phyloP scores from a whole-genome alignment of 2,113 vertebrate species.

The Rhombomys opimus region DNA sequence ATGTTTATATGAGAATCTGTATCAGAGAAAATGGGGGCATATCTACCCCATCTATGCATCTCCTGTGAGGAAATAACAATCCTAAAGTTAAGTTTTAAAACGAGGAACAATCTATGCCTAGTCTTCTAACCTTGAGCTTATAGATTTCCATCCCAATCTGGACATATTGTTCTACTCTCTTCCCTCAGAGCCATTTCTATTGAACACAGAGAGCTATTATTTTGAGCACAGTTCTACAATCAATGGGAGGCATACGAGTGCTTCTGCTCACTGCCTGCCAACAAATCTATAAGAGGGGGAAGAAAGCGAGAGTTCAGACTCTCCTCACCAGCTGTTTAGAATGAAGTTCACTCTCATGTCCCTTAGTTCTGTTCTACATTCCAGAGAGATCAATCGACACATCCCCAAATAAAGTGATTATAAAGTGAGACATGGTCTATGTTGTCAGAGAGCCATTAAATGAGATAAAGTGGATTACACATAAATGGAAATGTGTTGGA shows the following conservation, averaged over 20 bases:
- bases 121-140: conserved; percentile 23
- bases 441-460: background rate
- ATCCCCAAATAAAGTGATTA: conserved; percentile 30
- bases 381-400: conserved; percentile 28
- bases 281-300: conserved; percentile 29
- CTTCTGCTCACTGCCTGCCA: background rate
- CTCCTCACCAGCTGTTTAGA: background rate
- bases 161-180: background rate
- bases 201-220: conserved; percentile 54
- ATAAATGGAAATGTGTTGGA: background rate
- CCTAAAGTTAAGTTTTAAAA: conserved; percentile 36
- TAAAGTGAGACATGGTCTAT: conserved; percentile 1
- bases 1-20: background rate
- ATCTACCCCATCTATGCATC: background rate
- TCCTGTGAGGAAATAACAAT: conserved; percentile 25
- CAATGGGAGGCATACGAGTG: conserved; percentile 16
- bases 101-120: background rate
- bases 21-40: background rate
- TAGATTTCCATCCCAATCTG: conserved; percentile 55
- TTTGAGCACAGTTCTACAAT: conserved; percentile 17
- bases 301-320: background rate
- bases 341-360: background rate
- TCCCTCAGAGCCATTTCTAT: conserved; percentile 41
- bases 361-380: conserved; percentile 18
- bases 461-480: background rate